Evolutionary conservation across 2,797 vertebrate genomes (phyloP).

Genomic region (Morus bassanus): DNA sequence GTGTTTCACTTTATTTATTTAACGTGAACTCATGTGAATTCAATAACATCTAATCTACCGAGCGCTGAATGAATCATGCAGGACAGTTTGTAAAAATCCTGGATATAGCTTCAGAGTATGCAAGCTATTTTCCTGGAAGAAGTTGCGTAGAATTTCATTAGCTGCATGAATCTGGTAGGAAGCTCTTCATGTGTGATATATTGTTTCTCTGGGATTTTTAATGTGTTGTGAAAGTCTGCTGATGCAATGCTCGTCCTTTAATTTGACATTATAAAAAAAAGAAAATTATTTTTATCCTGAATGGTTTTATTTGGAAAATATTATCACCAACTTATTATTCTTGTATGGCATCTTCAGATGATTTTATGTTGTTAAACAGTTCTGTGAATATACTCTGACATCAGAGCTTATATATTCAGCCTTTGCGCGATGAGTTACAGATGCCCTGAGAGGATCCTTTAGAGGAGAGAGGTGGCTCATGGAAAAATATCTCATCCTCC

Average conservation of each 20-base stretch:
- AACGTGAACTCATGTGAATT: conserved; percentile 56
- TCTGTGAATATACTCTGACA: background rate
- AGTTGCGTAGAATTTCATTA: conserved; percentile 32
- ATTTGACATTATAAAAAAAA: conserved; percentile 3
- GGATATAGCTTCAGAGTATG: background rate
- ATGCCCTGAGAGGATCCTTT: background rate
- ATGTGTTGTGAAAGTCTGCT: conserved; percentile 44
- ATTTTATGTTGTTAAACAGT: background rate
- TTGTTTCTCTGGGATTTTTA: conserved; percentile 34
- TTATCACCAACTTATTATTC: background rate
- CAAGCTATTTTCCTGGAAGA: conserved; percentile 50
- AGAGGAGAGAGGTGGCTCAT: background rate
- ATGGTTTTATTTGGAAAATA: conserved; percentile 33
- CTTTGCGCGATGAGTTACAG: background rate
- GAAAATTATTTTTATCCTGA: background rate
- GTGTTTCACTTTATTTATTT: conserved; percentile 54
- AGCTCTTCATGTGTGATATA: conserved; percentile 21
- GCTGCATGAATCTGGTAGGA: conserved; percentile 15
- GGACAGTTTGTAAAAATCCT: conserved; percentile 56
- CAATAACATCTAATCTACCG: conserved; percentile 43
- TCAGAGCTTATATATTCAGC: conserved; percentile 2
- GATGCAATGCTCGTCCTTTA: conserved; percentile 1
- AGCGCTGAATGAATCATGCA: conserved; percentile 38
- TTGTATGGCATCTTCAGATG: background rate
- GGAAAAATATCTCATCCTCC: background rate